Conservation (phyloP, 2,113 vertebrate species). For the Misgurnus mizolepis region DNA sequence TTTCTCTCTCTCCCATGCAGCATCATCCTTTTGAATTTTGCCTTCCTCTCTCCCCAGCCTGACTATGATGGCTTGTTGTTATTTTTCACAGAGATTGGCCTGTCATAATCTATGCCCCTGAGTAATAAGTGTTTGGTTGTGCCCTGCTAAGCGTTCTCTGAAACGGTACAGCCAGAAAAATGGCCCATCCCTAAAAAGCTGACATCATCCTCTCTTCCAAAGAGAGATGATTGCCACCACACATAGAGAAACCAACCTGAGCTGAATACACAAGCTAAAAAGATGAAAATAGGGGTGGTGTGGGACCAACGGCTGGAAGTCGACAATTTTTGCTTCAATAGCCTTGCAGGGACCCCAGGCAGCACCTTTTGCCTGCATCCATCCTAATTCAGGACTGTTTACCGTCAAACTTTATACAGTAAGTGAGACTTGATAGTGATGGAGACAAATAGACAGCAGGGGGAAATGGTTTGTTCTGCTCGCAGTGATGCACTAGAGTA, state of each 20-base stretch:
- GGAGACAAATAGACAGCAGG: constrained; percentile 19
- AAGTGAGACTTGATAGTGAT: constrained; percentile 20
- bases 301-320: neutral
- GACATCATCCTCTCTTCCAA: constrained; percentile 38
- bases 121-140: constrained; percentile 79
- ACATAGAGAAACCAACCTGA: constrained; percentile 16
- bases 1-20: neutral
- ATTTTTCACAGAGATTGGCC: constrained; percentile 79
- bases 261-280: neutral
- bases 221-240: neutral
- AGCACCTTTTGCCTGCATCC: constrained; percentile 11
- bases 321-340: neutral
- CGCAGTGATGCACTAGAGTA: constrained; percentile 24
- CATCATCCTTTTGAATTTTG: neutral
- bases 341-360: neutral
- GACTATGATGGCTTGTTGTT: constrained; percentile 60
- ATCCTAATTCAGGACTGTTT: constrained; percentile 36
- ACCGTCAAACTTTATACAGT: constrained; percentile 36
- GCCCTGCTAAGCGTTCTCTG: constrained; percentile 65
- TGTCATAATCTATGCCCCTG: constrained; percentile 80
- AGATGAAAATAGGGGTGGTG: neutral
- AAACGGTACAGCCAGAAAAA: constrained; percentile 12
- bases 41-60: constrained; percentile 10
- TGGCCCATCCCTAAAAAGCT: constrained; percentile 20
- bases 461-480: constrained; percentile 19